phyloP scores from a whole-genome alignment of 2,888 invertebrate species.

The Caenorhabditis japonica region DNA sequence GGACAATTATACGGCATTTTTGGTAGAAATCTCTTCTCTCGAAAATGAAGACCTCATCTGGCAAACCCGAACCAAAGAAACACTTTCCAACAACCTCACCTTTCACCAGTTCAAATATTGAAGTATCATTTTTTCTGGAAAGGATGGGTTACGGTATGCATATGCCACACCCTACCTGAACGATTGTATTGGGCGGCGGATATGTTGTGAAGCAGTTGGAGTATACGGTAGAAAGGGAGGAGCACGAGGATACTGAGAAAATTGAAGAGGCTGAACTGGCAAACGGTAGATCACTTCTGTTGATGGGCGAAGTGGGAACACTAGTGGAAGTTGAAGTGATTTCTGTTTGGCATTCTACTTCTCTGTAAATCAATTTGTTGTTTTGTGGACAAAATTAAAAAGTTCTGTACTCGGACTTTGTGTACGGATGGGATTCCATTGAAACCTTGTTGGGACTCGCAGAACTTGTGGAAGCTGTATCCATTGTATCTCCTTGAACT shows the following conservation, averaged over 20 bases:
- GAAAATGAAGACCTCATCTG: too few species aligned
- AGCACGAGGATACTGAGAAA: conserved; percentile 41
- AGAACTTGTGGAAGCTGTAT: conserved; percentile 30
- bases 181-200: conserved; percentile 28
- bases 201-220: conserved; percentile 16
- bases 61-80: too few species aligned
- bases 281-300: conserved; percentile 23
- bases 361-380: conserved; percentile 6
- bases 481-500: conserved; percentile 58
- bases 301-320: conserved; percentile 29
- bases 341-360: conserved; percentile 41
- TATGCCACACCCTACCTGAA: too few species aligned
- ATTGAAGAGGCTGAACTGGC: conserved; percentile 31
- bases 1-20: too few species aligned
- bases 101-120: too few species aligned
- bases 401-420: conserved; percentile 38
- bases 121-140: too few species aligned
- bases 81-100: too few species aligned
- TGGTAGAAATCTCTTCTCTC: too few species aligned
- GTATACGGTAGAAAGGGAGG: conserved; percentile 38
- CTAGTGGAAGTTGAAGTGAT: conserved; percentile 5
- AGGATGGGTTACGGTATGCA: conserved; percentile 15
- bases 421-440: conserved; percentile 16
- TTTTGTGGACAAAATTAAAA: too few species aligned
- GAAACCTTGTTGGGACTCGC: conserved; percentile 27